Evolutionary conservation across 2,113 vertebrate species (phyloP), one percentile per base, ranked within the genome.

Genomic region (Centrocercus urophasianus): DNA sequence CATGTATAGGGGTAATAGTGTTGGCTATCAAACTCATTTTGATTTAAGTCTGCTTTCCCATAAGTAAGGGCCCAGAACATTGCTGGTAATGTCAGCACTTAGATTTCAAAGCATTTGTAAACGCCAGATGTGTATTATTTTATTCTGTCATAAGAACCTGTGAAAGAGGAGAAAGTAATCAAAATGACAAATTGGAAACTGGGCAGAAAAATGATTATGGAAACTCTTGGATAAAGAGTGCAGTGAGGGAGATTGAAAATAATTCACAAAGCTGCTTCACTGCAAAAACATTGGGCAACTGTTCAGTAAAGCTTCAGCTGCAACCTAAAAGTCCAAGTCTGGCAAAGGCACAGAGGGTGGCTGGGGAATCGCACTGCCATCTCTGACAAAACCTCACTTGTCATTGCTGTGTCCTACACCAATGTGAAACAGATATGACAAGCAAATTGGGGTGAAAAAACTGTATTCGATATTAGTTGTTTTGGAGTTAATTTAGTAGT

Each of bases 141-240:
- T 89, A 81, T 93, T 92, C 75, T 91, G 56, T 97, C 94, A 89
- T 97, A 66, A 25, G 56, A 93, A 89, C 86, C 78, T 93, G 84
- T 47, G 61, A 71, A 30, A 86, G 54, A 11, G 78, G 56, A 91
- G 93, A 88, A 90, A 87, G 80, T 8, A 18, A 80, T 93, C 93
- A 96, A 89, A 40, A 32, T 27, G 85, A 88, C 2, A 24, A 92
- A 81, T 38, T 78, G 76, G 9, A 56, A 93, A 72, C 80, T 94
- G 73, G 88, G 85, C 74, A 93, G 78, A 43, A 89, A 89, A 78
- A 36, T 67, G 28, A 16, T 96, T 94, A 83, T 25, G 81, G 91
- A 90, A 95, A 65, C 71, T 93, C 90, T 93, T 88, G 91, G 66
- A 88, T 90, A 38, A 64, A 61, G 48, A 73, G 4, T 78, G 66